These are phyloP conservation scores for Pangasius mekongensis DNA, from an alignment of 2,797 vertebrate species.

Conservation along the genomic window DNA sequence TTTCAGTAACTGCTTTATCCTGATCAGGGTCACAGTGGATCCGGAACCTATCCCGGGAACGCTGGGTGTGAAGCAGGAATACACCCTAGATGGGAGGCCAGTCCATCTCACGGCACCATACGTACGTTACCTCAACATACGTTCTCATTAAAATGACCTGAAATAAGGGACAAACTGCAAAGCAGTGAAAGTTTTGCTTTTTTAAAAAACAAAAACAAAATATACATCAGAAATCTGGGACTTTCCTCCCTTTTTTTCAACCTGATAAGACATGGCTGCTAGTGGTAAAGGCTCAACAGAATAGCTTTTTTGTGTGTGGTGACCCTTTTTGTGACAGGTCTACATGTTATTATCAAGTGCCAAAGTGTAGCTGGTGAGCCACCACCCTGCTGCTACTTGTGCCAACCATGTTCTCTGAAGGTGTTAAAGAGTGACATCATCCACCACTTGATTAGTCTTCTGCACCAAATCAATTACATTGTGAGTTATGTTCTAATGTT, in stretches of 20 bases:
- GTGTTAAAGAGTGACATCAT: slow-evolving; percentile 58
- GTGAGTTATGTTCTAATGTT: slow-evolving; percentile 56
- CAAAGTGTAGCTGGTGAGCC: slow-evolving; percentile 62
- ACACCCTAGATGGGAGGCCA: neutral
- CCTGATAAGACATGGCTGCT: neutral
- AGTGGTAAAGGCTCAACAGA: neutral
- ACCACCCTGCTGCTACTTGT: slow-evolving; percentile 64
- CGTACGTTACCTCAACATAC: neutral
- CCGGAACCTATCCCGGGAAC: neutral
- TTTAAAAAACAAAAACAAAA: neutral
- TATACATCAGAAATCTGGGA: neutral
- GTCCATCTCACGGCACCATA: neutral
- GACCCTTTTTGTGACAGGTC: slow-evolving; percentile 63
- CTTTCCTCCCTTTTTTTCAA: neutral
- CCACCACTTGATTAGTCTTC: slow-evolving; percentile 64
- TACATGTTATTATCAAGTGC: slow-evolving; percentile 65
- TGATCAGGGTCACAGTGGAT: neutral
- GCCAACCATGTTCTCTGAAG: slow-evolving; percentile 72
- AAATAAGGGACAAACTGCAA: neutral
- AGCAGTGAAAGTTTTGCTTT: neutral
- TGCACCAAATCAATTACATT: slow-evolving; percentile 69
- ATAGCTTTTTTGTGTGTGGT: neutral
- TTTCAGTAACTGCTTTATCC: neutral
- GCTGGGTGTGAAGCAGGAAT: neutral
- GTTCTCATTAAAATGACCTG: neutral